phyloP scores from a whole-genome alignment of 1,140 invertebrate species.

The Drosophila repletoides region DNA sequence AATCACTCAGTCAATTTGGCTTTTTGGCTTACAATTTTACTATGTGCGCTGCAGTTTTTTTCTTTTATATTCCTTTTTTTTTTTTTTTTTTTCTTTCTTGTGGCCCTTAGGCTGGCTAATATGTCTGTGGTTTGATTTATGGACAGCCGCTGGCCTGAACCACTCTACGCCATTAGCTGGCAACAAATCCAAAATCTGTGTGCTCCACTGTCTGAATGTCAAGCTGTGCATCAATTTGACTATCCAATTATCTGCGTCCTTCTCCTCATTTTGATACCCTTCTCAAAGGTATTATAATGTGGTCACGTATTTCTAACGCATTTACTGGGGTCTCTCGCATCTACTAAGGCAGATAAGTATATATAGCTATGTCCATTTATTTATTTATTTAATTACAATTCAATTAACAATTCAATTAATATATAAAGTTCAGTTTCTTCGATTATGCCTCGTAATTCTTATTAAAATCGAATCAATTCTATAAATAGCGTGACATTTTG shows the following conservation, averaged over 20 bases:
- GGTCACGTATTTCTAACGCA: too few species aligned
- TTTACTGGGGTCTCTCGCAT: too few species aligned
- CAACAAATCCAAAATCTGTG: conserved; percentile 28
- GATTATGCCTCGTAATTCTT: too few species aligned
- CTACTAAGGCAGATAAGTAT: too few species aligned
- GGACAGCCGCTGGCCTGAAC: conserved; percentile 22
- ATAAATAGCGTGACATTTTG: too few species aligned
- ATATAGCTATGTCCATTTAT: too few species aligned
- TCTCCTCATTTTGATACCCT: background rate
- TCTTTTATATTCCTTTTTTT: background rate
- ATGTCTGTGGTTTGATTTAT: conserved; percentile 49
- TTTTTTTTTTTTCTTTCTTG: background rate
- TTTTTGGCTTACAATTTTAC: conserved; percentile 45
- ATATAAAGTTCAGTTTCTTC: too few species aligned
- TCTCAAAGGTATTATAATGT: too few species aligned
- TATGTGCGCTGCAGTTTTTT: conserved; percentile 31
- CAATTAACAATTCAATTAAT: too few species aligned
- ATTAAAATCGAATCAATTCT: too few species aligned
- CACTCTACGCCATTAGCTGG: conserved; percentile 33
- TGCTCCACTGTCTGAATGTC: conserved; percentile 23
- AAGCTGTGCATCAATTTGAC: conserved; percentile 46
- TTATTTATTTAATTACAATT: too few species aligned
- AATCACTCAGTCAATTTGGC: conserved; percentile 51
- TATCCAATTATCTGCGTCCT: conserved; percentile 39
- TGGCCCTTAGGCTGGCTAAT: conserved; percentile 28